Percentiles rank a stretch among this genome's conserved stretches.
Evolutionary conservation across 1,140 invertebrate genomes (phyloP).

Genomic region (Heliconius himera): DNA sequence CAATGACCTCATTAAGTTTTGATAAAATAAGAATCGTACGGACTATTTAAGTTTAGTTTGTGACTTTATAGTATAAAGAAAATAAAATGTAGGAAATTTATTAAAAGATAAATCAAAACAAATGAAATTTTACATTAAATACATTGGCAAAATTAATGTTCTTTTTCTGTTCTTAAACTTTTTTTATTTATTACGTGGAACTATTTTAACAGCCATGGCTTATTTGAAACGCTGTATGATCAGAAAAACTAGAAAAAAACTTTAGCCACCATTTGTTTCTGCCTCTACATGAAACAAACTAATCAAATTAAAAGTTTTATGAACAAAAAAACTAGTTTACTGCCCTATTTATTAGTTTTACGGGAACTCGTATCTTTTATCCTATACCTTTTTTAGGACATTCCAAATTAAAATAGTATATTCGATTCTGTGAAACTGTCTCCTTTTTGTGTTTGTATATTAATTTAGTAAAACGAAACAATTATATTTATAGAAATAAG

Average conservation of each 20-base stretch:
- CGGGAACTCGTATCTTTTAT: not conserved
- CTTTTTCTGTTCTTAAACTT: too few species aligned
- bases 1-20: too few species aligned
- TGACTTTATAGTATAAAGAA: too few species aligned
- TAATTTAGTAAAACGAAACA: not conserved
- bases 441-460: not conserved
- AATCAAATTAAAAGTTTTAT: constrained; percentile 11
- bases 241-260: not conserved
- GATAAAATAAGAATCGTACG: too few species aligned
- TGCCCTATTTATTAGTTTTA: not conserved
- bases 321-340: not conserved
- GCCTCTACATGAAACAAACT: not conserved
- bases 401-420: not conserved
- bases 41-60: too few species aligned
- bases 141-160: too few species aligned
- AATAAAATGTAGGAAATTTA: too few species aligned
- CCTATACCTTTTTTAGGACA: not conserved
- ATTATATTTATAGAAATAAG: not conserved
- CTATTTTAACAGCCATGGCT: not conserved
- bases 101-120: too few species aligned
- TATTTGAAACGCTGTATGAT: not conserved
- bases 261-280: constrained; percentile 4
- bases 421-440: not conserved
- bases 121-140: too few species aligned
- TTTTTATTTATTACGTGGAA: not conserved